Percentiles rank a stretch among this genome's conserved stretches.
Conservation (phyloP, 2,888 invertebrate genomes). For the Dione juno region DNA sequence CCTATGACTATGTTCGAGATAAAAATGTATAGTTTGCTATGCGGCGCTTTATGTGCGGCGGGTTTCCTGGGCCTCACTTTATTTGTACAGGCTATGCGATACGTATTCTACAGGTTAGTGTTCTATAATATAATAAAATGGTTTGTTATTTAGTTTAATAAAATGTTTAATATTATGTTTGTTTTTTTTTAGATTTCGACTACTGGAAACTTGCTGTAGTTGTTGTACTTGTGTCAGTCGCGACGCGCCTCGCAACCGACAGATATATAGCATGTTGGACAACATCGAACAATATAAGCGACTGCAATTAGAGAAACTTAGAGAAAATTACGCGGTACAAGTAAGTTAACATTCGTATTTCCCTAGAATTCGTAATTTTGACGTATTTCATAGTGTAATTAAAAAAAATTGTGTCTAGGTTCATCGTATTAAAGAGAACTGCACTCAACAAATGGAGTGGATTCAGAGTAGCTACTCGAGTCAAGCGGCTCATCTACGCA, state of each 20-base stretch:
- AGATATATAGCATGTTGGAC: slow-evolving; percentile 94
- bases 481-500: slow-evolving; percentile 93
- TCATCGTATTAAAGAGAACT: slow-evolving; percentile 95
- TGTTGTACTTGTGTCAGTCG: slow-evolving; percentile 89
- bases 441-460: slow-evolving; percentile 96
- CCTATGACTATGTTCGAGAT: slow-evolving; percentile 93
- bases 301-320: slow-evolving; percentile 92
- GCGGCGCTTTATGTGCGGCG: slow-evolving; percentile 91
- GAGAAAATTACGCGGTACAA: slow-evolving; percentile 96
- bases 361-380: background rate
- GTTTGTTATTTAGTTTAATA: background rate
- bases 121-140: background rate
- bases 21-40: slow-evolving; percentile 91
- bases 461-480: slow-evolving; percentile 95
- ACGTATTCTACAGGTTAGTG: slow-evolving; percentile 88
- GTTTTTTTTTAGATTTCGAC: slow-evolving; percentile 85
- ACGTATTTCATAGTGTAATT: background rate
- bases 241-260: slow-evolving; percentile 90
- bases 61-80: slow-evolving; percentile 91
- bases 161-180: background rate
- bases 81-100: slow-evolving; percentile 89
- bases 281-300: slow-evolving; percentile 95
- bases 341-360: slow-evolving; percentile 67
- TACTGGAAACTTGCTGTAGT: slow-evolving; percentile 89
- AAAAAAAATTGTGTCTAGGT: slow-evolving; percentile 79